phyloP scores from a whole-genome alignment of 1,140 invertebrate species.

The Spodoptera frugiperda region DNA sequence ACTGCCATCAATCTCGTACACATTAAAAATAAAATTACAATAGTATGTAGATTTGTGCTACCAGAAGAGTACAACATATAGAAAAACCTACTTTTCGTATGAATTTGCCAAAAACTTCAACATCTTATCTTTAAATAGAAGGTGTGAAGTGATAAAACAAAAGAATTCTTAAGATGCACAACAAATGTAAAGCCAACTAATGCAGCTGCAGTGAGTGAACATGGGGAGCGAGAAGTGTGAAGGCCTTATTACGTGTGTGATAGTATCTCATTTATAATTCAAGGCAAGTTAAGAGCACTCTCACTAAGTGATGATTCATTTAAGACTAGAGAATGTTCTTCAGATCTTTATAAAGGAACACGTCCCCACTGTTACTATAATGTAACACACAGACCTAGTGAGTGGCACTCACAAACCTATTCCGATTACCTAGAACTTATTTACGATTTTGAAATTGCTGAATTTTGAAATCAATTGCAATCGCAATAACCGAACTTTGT shows the following conservation, averaged over 20 bases:
- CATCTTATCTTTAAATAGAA: no score
- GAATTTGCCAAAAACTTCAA: no score
- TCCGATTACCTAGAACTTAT: constrained; percentile 23
- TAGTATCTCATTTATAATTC: constrained; percentile 31
- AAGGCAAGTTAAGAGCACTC: constrained; percentile 32
- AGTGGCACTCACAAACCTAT: not conserved
- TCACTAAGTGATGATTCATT: constrained; percentile 34
- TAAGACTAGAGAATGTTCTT: constrained; percentile 13
- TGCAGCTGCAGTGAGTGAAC: constrained; percentile 2
- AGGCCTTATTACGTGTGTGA: constrained; percentile 25
- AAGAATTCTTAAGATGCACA: no score
- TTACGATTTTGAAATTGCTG: constrained; percentile 19
- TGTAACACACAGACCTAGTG: not conserved
- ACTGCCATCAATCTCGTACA: no score
- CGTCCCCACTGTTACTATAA: not conserved
- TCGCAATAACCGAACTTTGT: constrained; percentile 13
- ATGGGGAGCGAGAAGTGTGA: constrained; percentile 19
- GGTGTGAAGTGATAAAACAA: no score
- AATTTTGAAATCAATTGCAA: constrained; percentile 29
- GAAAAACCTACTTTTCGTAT: no score
- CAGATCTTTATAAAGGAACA: not conserved
- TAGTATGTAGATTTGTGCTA: no score
- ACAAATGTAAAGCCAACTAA: not conserved
- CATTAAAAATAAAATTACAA: no score
- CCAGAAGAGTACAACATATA: no score